Evolutionary conservation across 2,797 vertebrate genomes (phyloP), one percentile per base, ranked within the genome.

Genomic region (Intellagama lesueurii): DNA sequence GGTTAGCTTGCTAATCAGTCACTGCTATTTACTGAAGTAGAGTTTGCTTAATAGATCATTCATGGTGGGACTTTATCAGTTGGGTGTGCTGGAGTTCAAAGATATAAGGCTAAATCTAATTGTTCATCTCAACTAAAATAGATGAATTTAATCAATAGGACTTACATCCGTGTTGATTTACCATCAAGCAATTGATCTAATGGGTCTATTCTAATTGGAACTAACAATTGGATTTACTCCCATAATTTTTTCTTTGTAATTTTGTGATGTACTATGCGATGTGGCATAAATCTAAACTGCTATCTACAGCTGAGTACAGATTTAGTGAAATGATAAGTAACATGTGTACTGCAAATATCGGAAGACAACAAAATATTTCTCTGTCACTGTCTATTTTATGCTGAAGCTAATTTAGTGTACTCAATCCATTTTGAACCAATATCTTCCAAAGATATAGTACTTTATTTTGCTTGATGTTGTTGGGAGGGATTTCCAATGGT

Each of bases 351-450:
- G 28, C 16, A 78, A 86, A 78, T n/a, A 78, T 9, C 32, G 78
- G 68, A 9, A 66, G 14, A 77, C 52, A 86, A 35, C 40, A n/a
- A 78, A 68, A 68, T 11, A 12, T 32, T 68, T 78, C 44, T 24
- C 40, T 68, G 49, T 22, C 17, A 47, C 49, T 78, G 28, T 68
- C 24, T 82, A 6, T 75, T 73, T 52, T 52, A 76, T 11, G 24
- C 32, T n/a, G 6, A 22, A 79, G 24, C 22, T 87, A 79, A 19
- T 47, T 49, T 22, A 68, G 44, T 68, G 16, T 22, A 44, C n/a
- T 78, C 40, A 86, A 60, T 86, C 60, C 47, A 77, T 32, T 76
- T 49, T 79, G 30, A 69, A 87, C 75, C 30, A 86, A 79, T 17
- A 78, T 68, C 69, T 86, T 19, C 68, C 24, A 72, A 66, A 66